Percentiles rank a stretch among this genome's conserved stretches.
phyloP scores from a whole-genome alignment of 53 echinoderm and acorn worm species.

The Mesocentrotus franciscanus region DNA sequence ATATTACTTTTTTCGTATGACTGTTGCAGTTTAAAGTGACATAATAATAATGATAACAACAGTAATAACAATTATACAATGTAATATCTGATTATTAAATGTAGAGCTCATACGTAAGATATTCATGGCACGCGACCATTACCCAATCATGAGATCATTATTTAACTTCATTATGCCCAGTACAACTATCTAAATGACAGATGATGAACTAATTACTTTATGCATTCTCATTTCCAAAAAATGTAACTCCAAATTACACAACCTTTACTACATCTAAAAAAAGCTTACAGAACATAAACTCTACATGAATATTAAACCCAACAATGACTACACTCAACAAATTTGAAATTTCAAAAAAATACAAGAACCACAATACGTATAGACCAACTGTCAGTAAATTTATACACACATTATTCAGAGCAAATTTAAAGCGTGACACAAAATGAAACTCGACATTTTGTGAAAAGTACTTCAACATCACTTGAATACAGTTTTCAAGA shows the following conservation, averaged over 20 bases:
- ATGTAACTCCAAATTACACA: neutral
- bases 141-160: neutral
- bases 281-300: neutral
- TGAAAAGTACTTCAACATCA: neutral
- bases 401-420: neutral
- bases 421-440: neutral
- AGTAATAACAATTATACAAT: no score
- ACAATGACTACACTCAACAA: neutral
- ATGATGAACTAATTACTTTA: neutral
- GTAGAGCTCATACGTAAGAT: neutral
- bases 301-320: neutral
- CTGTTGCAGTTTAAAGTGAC: neutral
- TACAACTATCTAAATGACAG: neutral
- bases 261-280: neutral
- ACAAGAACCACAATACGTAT: neutral
- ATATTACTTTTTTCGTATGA: neutral
- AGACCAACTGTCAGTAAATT: neutral
- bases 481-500: conserved; percentile 12
- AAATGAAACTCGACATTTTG: neutral
- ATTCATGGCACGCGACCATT: neutral
- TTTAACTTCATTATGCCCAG: neutral
- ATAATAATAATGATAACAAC: no score
- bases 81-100: neutral
- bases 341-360: neutral
- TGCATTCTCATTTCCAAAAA: neutral